phyloP scores from a whole-genome alignment of 2,113 vertebrate species.

The Cyanistes caeruleus region DNA sequence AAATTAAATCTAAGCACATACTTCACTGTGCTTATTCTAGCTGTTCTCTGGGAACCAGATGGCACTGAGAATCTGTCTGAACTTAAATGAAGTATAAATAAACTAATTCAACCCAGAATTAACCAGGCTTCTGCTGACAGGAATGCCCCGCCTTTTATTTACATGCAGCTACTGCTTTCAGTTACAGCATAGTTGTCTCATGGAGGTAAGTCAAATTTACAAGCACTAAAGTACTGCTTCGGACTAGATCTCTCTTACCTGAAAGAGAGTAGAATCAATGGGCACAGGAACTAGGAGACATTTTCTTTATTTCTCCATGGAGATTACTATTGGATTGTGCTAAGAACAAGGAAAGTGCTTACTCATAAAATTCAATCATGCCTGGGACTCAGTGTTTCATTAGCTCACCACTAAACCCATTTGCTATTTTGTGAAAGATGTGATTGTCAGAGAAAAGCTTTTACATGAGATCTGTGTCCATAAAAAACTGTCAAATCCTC shows the following conservation, averaged over 20 bases:
- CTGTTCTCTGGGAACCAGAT: conserved; percentile 37
- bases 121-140: conserved; percentile 11
- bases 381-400: neutral
- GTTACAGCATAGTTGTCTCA: neutral
- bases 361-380: neutral
- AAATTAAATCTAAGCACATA: neutral
- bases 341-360: neutral
- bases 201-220: neutral
- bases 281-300: neutral
- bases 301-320: neutral
- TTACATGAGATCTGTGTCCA: neutral
- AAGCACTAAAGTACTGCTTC: neutral
- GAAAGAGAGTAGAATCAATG: neutral
- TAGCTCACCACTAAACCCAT: neutral
- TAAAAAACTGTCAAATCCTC: neutral
- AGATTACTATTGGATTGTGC: neutral
- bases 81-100: conserved; percentile 32
- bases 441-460: neutral
- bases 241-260: neutral
- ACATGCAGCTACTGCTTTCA: neutral
- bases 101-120: conserved; percentile 38
- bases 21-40: conserved; percentile 36
- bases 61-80: conserved; percentile 39
- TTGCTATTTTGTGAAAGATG: neutral
- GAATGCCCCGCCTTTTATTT: neutral